phyloP scores from a whole-genome alignment of 2,888 invertebrate species.

The Hemithea aestivaria region DNA sequence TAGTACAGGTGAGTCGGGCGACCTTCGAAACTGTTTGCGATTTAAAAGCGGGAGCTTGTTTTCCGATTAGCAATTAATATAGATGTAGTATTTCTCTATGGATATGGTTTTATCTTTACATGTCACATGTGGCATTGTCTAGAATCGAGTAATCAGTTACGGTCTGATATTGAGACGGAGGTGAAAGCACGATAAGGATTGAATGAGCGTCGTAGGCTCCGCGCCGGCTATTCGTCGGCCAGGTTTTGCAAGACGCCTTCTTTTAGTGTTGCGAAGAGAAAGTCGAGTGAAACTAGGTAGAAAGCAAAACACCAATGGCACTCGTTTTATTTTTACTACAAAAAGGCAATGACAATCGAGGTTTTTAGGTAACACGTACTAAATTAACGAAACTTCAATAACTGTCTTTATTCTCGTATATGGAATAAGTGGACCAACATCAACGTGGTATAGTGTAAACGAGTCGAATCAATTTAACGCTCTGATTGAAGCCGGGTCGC shows the following conservation, averaged over 20 bases:
- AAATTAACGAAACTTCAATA: too few relatives aligned
- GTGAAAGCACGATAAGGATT: constrained; percentile 41
- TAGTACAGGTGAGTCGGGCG: constrained; percentile 35
- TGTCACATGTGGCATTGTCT: too few relatives aligned
- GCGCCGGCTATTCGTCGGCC: constrained; percentile 26
- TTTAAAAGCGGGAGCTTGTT: constrained; percentile 17
- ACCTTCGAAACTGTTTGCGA: constrained; percentile 26
- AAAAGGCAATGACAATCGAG: too few relatives aligned
- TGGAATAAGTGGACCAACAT: too few relatives aligned
- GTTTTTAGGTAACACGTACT: too few relatives aligned
- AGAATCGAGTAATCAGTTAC: constrained; percentile 16
- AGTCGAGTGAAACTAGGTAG: constrained; percentile 30
- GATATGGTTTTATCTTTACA: too few relatives aligned
- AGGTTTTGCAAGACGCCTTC: constrained; percentile 23
- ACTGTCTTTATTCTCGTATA: too few relatives aligned
- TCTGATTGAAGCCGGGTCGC: constrained; percentile 18
- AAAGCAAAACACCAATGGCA: constrained; percentile 17
- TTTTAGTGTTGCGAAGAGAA: constrained; percentile 31
- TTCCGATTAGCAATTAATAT: too few relatives aligned
- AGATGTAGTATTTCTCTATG: too few relatives aligned
- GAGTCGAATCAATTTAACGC: constrained; percentile 21
- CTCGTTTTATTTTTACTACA: constrained; percentile 6
- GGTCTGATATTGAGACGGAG: constrained; percentile 24
- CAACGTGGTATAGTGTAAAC: constrained; percentile 12
- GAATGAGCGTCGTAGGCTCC: constrained; percentile 10